Conservation (phyloP, 2,888 invertebrate genomes). For the Lepetodrilus schrolli region DNA sequence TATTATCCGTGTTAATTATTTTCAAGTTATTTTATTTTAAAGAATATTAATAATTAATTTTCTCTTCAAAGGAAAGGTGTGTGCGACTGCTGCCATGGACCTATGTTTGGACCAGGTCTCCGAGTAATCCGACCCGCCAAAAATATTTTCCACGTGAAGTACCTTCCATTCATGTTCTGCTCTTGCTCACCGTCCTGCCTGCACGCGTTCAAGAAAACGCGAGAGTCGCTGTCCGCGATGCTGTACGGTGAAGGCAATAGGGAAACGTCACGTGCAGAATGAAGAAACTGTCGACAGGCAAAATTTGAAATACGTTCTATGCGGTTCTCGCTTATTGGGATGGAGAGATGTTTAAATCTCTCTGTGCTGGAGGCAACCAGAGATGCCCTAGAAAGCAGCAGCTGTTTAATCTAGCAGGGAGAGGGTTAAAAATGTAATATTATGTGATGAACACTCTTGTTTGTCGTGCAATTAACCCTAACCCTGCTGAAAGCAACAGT, state of each 20-base stretch:
- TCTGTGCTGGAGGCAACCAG: no score
- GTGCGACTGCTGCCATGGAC: conserved; percentile 71
- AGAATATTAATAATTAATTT: no score
- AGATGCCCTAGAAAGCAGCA: no score
- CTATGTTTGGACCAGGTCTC: conserved; percentile 70
- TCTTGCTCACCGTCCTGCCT: conserved; percentile 70
- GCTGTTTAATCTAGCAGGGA: no score
- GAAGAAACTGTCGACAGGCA: not conserved
- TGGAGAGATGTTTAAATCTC: not conserved
- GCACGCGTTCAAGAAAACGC: conserved; percentile 57
- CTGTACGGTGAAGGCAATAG: conserved; percentile 49
- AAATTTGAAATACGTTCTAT: not conserved
- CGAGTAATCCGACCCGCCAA: conserved; percentile 70
- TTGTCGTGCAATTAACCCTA: no score
- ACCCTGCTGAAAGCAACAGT: no score
- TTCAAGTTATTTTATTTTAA: no score
- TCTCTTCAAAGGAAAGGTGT: conserved; percentile 48
- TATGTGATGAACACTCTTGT: no score
- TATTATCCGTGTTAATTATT: no score
- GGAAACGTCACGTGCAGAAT: not conserved
- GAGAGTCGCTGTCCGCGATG: conserved; percentile 54
- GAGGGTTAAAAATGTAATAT: no score
- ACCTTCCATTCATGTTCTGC: conserved; percentile 72
- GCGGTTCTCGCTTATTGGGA: not conserved
- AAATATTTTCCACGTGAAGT: conserved; percentile 69